Percentiles rank a stretch among this genome's conserved stretches.
Evolutionary conservation across 2,113 vertebrate species (phyloP).

Genomic region (Pipra filicauda): DNA sequence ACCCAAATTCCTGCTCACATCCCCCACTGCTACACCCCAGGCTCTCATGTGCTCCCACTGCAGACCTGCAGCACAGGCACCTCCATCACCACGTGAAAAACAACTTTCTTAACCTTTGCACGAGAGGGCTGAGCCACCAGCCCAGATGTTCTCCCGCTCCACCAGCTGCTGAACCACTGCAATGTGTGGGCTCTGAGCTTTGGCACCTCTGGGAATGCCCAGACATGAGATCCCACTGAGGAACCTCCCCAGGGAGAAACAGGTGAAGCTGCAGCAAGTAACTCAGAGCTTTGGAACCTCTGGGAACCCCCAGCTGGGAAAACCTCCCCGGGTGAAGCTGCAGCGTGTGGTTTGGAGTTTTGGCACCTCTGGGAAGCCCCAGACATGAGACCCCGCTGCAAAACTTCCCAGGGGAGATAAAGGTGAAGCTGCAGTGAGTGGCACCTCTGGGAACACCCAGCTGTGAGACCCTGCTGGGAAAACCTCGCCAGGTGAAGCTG

Average conservation of each 20-base stretch:
- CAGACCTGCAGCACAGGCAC: not conserved
- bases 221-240: accelerated
- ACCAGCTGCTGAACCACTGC: not conserved
- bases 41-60: not conserved
- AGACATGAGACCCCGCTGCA: not conserved
- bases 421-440: not conserved
- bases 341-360: not conserved
- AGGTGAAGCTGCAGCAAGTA: not conserved
- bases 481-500: not conserved
- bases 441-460: not conserved
- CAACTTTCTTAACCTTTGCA: accelerated
- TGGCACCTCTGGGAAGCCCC: not conserved
- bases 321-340: not conserved
- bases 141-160: accelerated
- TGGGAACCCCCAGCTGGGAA: not conserved
- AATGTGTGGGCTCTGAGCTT: not conserved
- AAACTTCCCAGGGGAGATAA: too few species aligned
- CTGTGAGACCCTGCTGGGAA: not conserved
- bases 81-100: not conserved
- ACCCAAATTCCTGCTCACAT: accelerated
- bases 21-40: not conserved
- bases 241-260: not conserved
- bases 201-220: not conserved
- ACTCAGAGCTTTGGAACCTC: not conserved
- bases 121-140: accelerated